Evolutionary conservation across 2,113 vertebrate genomes (phyloP).

Genomic region (Mellivora capensis): DNA sequence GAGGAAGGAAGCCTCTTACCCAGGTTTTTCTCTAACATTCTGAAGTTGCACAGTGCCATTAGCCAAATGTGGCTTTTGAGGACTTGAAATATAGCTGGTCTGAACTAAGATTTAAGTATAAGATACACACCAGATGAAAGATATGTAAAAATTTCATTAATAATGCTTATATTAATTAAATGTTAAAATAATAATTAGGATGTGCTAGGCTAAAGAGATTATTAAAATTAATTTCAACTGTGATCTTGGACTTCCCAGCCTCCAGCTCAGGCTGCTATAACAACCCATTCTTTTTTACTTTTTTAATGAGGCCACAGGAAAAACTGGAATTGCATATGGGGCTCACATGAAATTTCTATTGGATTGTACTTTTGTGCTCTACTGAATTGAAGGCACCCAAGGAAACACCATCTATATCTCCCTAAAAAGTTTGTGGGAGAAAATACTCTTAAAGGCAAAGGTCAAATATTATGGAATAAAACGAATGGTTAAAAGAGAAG

Average conservation of each 20-base stretch:
- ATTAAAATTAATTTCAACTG: background rate
- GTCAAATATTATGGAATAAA: background rate
- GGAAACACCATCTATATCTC: background rate
- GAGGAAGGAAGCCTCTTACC: background rate
- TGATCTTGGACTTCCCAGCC: background rate
- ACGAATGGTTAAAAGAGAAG: background rate
- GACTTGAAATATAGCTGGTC: background rate
- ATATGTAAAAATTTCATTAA: background rate
- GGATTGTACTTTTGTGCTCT: background rate
- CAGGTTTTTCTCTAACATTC: background rate
- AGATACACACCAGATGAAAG: background rate
- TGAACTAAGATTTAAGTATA: background rate
- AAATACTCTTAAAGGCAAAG: background rate
- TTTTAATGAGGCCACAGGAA: background rate
- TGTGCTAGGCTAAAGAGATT: background rate
- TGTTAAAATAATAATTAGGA: background rate
- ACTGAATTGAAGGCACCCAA: background rate
- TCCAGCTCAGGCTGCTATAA: background rate
- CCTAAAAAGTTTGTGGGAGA: background rate
- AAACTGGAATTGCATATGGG: background rate
- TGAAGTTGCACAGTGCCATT: background rate
- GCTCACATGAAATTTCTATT: background rate
- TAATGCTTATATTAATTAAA: background rate
- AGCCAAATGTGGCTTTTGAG: background rate
- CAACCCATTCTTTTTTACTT: background rate